phyloP scores from a whole-genome alignment of 1,140 invertebrate species.

The Eurosta solidaginis region DNA sequence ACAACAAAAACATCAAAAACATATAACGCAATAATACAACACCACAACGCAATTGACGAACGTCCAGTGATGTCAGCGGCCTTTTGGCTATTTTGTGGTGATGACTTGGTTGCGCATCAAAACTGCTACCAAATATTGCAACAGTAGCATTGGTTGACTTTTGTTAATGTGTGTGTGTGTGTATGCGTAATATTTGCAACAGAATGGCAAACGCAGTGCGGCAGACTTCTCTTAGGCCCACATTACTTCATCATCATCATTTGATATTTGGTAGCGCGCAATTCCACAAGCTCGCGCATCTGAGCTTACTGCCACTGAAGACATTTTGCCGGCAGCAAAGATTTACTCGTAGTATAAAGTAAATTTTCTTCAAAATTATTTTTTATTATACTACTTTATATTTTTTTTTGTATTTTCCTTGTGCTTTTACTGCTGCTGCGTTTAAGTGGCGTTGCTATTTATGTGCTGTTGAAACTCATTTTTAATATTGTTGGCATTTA shows the following conservation, averaged over 20 bases:
- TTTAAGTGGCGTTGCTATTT: background rate
- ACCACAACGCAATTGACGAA: background rate
- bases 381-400: background rate
- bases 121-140: background rate
- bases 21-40: background rate
- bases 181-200: background rate
- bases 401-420: background rate
- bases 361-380: background rate
- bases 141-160: background rate
- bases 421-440: background rate
- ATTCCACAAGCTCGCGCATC: background rate
- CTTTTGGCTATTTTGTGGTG: background rate
- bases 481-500: background rate
- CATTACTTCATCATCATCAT: background rate
- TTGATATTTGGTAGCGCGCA: background rate
- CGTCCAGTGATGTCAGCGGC: slow-evolving; percentile 8
- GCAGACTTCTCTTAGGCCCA: background rate
- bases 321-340: background rate
- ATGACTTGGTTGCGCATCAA: slow-evolving; percentile 17
- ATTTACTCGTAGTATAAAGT: too few species aligned
- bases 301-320: background rate
- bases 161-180: background rate
- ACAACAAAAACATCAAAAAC: background rate
- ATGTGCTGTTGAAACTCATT: too few species aligned
- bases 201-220: too few species aligned